phyloP scores from a whole-genome alignment of 2,888 invertebrate genomes.

The Pseudanteris insignis region DNA sequence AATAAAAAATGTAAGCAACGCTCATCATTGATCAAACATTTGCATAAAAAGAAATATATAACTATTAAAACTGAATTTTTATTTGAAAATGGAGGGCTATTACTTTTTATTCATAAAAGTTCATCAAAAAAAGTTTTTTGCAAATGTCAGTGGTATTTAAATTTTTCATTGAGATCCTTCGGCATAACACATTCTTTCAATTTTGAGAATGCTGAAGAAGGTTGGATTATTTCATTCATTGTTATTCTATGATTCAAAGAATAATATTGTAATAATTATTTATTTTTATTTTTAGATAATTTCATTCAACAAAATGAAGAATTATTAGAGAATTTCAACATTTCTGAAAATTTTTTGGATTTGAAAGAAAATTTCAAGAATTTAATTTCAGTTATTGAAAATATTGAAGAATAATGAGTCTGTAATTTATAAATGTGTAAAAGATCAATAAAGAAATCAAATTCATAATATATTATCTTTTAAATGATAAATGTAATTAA shows the following conservation, averaged over 20 bases:
- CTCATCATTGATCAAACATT: not conserved
- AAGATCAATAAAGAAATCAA: no score
- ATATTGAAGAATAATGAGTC: not conserved
- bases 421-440: not conserved
- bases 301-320: not conserved
- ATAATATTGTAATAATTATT: not conserved
- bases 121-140: not conserved
- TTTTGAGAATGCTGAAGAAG: constrained; percentile 3
- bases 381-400: not conserved
- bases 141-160: constrained; percentile 5
- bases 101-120: constrained; percentile 1
- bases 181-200: not conserved
- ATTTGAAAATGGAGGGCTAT: constrained; percentile 5
- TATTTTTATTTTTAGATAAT: constrained; percentile 1
- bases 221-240: no score
- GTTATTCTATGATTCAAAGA: no score
- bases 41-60: not conserved
- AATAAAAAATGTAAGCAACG: constrained; percentile 1
- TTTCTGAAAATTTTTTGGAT: not conserved
- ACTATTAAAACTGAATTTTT: not conserved
- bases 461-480: no score
- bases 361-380: not conserved
- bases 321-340: not conserved
- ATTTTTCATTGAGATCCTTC: not conserved
- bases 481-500: no score